Conservation (phyloP, 1,140 invertebrate species). For the Pemphigus obesinymphae region DNA sequence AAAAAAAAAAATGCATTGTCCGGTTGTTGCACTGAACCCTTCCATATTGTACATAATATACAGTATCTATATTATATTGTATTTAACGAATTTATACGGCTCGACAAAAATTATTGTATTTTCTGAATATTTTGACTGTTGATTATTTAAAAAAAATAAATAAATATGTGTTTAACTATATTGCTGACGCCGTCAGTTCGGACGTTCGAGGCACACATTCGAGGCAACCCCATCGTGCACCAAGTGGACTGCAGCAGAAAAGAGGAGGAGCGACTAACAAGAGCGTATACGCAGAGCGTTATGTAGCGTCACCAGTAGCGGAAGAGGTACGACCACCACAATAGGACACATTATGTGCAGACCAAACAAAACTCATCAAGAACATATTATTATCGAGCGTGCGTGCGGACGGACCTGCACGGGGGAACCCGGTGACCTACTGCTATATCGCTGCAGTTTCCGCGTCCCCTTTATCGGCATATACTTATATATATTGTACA, state of each 20-base stretch:
- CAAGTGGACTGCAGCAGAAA: neutral
- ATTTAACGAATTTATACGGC: too few relatives aligned
- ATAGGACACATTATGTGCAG: neutral
- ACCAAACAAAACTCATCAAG: constrained; percentile 3
- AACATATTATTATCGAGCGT: neutral
- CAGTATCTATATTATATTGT: too few relatives aligned
- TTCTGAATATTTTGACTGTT: too few relatives aligned
- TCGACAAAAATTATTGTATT: too few relatives aligned
- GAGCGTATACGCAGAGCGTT: neutral
- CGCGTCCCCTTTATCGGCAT: constrained; percentile 23
- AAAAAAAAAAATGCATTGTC: too few relatives aligned
- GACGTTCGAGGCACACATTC: too few relatives aligned
- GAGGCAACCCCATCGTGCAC: neutral
- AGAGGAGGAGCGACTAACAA: neutral
- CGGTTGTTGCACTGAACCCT: too few relatives aligned
- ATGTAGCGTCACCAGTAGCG: neutral
- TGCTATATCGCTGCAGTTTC: constrained; percentile 2
- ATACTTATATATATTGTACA: neutral
- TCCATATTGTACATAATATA: too few relatives aligned
- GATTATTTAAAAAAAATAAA: too few relatives aligned
- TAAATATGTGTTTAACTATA: too few relatives aligned
- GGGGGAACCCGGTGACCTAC: constrained; percentile 35
- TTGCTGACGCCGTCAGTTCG: neutral
- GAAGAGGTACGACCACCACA: neutral
- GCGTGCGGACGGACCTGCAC: neutral